Conservation (phyloP, 2,888 invertebrate species). For the Drosophila phalerata region DNA sequence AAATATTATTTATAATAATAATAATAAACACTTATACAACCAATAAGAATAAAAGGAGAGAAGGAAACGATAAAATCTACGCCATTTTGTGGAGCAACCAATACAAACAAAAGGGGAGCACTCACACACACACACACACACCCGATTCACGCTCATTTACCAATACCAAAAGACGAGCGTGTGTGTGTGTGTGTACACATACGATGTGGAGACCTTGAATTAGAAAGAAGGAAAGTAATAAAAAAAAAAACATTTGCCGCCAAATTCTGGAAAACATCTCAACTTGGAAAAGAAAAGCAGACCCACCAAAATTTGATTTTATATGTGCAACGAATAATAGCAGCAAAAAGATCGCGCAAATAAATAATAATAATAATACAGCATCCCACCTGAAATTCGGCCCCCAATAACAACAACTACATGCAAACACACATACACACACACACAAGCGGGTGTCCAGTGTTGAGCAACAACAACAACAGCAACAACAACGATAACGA, state of each 20-base stretch:
- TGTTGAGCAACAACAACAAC: constrained; percentile 15
- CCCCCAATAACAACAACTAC: constrained; percentile 28
- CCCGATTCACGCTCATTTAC: constrained; percentile 1
- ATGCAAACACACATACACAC: constrained; percentile 24
- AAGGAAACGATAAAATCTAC: constrained; percentile 20
- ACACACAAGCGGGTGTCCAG: constrained; percentile 50
- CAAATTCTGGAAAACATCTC: constrained; percentile 36
- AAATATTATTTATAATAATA: constrained; percentile 13
- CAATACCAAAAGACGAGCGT: constrained; percentile 24
- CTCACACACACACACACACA: constrained; percentile 22
- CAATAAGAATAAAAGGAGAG: constrained; percentile 14
- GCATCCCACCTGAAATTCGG: constrained; percentile 59
- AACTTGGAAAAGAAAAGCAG: constrained; percentile 23
- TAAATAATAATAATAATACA: constrained; percentile 19
- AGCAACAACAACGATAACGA: constrained; percentile 2
- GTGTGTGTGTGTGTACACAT: constrained; percentile 19
- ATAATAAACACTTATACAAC: constrained; percentile 34
- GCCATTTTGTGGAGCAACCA: constrained; percentile 45
- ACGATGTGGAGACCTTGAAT: constrained; percentile 55
- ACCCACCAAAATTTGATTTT: constrained; percentile 60
- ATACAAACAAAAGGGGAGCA: constrained; percentile 12
- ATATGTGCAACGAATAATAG: constrained; percentile 19
- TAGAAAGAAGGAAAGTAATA: constrained; percentile 38
- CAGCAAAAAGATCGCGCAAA: constrained; percentile 1
- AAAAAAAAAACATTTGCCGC: constrained; percentile 56